Evolutionary conservation across 2,888 invertebrate species (phyloP).

Genomic region (Gibbula magus): DNA sequence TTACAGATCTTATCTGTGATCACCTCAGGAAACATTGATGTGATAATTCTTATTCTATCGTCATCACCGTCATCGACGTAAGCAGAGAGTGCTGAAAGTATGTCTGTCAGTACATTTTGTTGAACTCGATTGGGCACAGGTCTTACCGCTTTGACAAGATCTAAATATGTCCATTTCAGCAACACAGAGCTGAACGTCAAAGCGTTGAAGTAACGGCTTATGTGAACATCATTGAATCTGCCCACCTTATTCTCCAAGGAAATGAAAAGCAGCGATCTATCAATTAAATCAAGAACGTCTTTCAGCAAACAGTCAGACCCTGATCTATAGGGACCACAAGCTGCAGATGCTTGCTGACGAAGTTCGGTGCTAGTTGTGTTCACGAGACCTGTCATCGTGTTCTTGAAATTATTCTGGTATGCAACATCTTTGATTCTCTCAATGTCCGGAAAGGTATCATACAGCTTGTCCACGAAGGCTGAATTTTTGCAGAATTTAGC

Average conservation of each 20-base stretch:
- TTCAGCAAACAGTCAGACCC: neutral
- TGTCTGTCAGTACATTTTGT: neutral
- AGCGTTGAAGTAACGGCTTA: neutral
- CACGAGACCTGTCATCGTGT: neutral
- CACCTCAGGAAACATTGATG: neutral
- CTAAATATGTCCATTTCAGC: neutral
- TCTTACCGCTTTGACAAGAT: neutral
- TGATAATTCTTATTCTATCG: neutral
- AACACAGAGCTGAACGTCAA: neutral
- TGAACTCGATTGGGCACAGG: neutral
- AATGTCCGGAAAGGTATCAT: neutral
- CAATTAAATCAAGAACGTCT: neutral
- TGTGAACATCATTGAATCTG: neutral
- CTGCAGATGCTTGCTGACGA: neutral
- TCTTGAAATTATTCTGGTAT: neutral
- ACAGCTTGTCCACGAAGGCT: neutral
- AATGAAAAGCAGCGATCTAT: neutral
- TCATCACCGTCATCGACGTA: conserved; percentile 3
- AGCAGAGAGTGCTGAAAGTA: neutral
- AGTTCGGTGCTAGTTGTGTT: neutral
- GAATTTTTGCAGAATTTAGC: neutral
- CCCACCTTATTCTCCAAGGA: neutral
- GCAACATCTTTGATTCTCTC: neutral
- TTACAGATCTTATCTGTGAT: conserved; percentile 9
- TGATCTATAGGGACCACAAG: neutral